These are phyloP conservation scores for Zaprionus ornatus DNA, from an alignment of 1,140 invertebrate species.

Conservation along the genomic window DNA sequence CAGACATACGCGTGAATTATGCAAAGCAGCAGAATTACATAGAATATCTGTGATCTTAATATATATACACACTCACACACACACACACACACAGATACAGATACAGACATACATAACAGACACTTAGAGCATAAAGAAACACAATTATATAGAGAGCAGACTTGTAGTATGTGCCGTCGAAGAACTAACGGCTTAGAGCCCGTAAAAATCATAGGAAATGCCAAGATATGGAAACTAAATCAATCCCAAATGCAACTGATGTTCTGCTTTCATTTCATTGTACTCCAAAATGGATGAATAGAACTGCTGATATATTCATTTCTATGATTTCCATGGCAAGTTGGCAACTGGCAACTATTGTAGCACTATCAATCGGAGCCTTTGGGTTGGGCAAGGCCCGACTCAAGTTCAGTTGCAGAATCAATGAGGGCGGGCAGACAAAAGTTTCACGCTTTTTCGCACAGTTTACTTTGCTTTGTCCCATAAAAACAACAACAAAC, in stretches of 20 bases:
- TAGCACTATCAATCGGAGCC: no score
- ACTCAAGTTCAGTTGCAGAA: slow-evolving; percentile 2
- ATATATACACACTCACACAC: slow-evolving; percentile 65
- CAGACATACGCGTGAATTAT: slow-evolving; percentile 54
- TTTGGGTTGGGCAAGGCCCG: no score
- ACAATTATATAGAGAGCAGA: neutral
- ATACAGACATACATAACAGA: neutral
- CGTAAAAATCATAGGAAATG: neutral
- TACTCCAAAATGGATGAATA: neutral
- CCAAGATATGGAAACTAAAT: neutral
- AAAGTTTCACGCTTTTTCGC: slow-evolving; percentile 16
- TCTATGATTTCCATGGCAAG: no score
- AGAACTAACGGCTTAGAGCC: neutral
- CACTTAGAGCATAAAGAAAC: neutral
- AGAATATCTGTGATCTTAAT: slow-evolving; percentile 84
- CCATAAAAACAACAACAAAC: slow-evolving; percentile 7
- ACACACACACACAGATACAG: neutral
- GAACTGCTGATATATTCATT: no score
- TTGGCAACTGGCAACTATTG: neutral
- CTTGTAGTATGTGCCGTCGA: neutral
- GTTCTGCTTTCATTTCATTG: neutral
- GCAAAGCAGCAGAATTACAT: slow-evolving; percentile 76
- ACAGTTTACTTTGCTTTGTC: slow-evolving; percentile 74
- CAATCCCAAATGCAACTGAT: neutral
- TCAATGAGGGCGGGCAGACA: slow-evolving; percentile 15